These are phyloP conservation scores for Pygathrix nemaeus DNA, from an alignment of 2,113 vertebrate species.

Conservation along the genomic window DNA sequence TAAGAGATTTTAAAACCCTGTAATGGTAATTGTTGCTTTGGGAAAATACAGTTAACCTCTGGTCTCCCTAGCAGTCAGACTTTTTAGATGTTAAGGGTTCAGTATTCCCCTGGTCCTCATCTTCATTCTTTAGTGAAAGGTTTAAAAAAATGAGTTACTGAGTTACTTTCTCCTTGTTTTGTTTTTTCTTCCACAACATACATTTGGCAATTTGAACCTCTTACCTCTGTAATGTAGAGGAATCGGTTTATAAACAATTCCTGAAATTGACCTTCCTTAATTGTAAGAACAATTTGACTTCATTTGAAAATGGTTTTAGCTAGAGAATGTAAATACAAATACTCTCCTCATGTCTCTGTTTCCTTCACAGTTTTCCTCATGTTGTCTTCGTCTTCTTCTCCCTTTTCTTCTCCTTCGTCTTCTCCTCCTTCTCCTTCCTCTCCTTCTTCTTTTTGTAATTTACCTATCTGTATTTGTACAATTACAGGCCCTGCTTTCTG, in stretches of 20 bases:
- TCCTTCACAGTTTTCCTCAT: neutral
- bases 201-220: neutral
- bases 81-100: slow-evolving; percentile 11
- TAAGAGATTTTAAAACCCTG: neutral
- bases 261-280: slow-evolving; percentile 4
- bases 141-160: neutral
- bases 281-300: neutral
- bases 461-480: neutral
- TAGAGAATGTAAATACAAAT: neutral
- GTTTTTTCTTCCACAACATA: neutral
- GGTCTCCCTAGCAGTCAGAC: neutral
- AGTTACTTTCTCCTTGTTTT: slow-evolving; percentile 33
- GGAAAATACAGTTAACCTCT: slow-evolving; percentile 1
- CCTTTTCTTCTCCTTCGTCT: neutral
- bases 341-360: neutral
- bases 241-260: slow-evolving; percentile 15
- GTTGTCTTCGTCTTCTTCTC: neutral
- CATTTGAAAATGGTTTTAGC: neutral
- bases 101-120: neutral
- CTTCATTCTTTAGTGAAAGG: slow-evolving; percentile 28
- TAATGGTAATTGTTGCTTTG: neutral
- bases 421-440: neutral
- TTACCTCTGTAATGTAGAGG: neutral
- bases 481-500: slow-evolving; percentile 3
- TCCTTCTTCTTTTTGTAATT: neutral